Evolutionary conservation across 92 coral and sea anemone species (phyloP).

Genomic region (Palythoa grandis): DNA sequence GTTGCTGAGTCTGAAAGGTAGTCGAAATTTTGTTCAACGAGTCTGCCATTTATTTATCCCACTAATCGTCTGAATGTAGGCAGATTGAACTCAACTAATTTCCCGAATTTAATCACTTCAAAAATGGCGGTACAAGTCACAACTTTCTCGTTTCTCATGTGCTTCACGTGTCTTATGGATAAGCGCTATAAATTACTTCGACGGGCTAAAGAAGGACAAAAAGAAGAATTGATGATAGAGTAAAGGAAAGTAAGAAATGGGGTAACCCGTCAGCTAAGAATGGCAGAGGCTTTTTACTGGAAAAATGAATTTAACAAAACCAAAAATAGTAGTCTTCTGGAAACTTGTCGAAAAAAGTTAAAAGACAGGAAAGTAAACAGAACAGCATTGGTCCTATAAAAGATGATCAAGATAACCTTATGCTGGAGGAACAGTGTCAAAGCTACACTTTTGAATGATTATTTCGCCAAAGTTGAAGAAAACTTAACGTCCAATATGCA

Average conservation of each 20-base stretch:
- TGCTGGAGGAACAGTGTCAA: slow-evolving; percentile 39
- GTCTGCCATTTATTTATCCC: no score
- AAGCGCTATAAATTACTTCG: neutral
- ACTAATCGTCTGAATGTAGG: no score
- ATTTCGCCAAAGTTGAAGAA: neutral
- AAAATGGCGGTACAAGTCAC: no score
- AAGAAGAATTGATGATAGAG: neutral
- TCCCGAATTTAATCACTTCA: no score
- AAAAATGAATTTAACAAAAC: neutral
- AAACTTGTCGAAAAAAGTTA: slow-evolving; percentile 49
- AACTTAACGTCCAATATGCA: neutral
- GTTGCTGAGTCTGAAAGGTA: no score
- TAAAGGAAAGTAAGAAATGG: neutral
- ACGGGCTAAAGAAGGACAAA: neutral
- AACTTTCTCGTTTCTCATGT: no score
- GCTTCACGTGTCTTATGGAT: no score
- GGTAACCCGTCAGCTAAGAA: neutral
- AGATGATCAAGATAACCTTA: slow-evolving; percentile 46
- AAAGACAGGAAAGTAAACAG: slow-evolving; percentile 31
- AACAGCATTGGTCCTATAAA: slow-evolving; percentile 54
- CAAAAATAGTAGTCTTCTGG: slow-evolving; percentile 47
- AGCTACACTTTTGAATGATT: slow-evolving; percentile 61
- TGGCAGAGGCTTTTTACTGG: no score
- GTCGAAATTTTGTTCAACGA: no score
- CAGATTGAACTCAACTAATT: no score